phyloP scores from a whole-genome alignment of 2,113 vertebrate genomes.

The Dissostichus mawsoni region DNA sequence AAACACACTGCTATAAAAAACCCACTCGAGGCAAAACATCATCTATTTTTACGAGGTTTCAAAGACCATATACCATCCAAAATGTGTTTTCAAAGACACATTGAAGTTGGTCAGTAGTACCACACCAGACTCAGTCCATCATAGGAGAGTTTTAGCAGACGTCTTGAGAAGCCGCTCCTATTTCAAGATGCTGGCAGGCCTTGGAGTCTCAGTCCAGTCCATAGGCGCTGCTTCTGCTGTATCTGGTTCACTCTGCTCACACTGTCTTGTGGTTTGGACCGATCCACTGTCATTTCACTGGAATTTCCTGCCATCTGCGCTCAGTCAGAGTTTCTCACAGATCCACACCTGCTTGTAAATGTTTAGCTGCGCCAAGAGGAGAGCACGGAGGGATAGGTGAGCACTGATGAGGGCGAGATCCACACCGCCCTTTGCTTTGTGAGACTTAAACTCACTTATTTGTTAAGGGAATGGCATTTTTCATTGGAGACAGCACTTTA shows the following conservation, averaged over 20 bases:
- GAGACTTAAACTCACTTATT: neutral
- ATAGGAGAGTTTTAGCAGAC: constrained; percentile 64
- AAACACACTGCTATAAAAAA: constrained; percentile 26
- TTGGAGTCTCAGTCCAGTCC: constrained; percentile 25
- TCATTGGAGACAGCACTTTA: neutral
- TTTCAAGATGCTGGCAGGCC: constrained; percentile 63
- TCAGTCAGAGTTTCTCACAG: constrained; percentile 73
- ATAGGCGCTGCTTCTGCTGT: constrained; percentile 30
- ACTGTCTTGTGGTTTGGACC: constrained; percentile 76
- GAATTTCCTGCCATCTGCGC: constrained; percentile 80
- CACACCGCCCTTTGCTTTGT: neutral
- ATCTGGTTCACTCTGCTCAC: constrained; percentile 62
- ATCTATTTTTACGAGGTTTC: constrained; percentile 50
- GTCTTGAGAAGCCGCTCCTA: constrained; percentile 47
- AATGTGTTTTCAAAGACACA: constrained; percentile 52
- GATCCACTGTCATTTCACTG: constrained; percentile 76
- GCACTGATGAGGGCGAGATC: constrained; percentile 14
- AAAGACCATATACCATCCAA: constrained; percentile 53
- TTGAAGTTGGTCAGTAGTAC: constrained; percentile 40
- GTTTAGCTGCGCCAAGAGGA: constrained; percentile 46
- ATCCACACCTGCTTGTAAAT: constrained; percentile 79
- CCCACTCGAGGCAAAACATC: constrained; percentile 45
- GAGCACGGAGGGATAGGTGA: constrained; percentile 46
- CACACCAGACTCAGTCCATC: constrained; percentile 35
- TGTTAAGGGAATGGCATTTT: neutral